These are phyloP conservation scores for Caenorhabditis latens DNA, from an alignment of 1,140 invertebrate genomes.

Conservation along the genomic window DNA sequence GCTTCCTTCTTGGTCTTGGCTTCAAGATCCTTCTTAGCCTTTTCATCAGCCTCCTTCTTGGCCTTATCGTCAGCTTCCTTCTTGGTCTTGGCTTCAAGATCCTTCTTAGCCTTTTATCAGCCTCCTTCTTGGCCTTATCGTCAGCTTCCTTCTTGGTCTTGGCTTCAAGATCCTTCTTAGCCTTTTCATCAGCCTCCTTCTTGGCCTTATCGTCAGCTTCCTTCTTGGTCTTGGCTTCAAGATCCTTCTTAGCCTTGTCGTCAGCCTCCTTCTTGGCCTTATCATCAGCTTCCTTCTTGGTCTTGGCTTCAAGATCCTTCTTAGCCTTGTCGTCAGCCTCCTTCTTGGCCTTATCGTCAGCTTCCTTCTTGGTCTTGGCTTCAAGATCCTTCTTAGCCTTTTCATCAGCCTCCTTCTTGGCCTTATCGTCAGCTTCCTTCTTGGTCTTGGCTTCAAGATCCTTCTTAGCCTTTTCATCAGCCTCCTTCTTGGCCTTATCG, in stretches of 20 bases:
- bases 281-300: constrained; percentile 39
- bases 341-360: constrained; percentile 54
- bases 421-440: constrained; percentile 25
- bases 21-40: constrained; percentile 13
- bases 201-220: constrained; percentile 25
- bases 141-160: constrained; percentile 36
- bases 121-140: constrained; percentile 44
- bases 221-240: constrained; percentile 48
- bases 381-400: constrained; percentile 20
- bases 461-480: background rate
- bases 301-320: constrained; percentile 31
- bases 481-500: constrained; percentile 6
- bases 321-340: constrained; percentile 13
- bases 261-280: constrained; percentile 35
- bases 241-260: constrained; percentile 21
- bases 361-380: constrained; percentile 37
- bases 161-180: constrained; percentile 35
- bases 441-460: background rate
- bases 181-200: constrained; percentile 39
- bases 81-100: constrained; percentile 20
- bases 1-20: constrained; percentile 22
- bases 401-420: constrained; percentile 14
- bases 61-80: constrained; percentile 48
- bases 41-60: constrained; percentile 23
- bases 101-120: constrained; percentile 43